Conservation (phyloP, 2,797 vertebrate species). For the Botia almorhae region DNA sequence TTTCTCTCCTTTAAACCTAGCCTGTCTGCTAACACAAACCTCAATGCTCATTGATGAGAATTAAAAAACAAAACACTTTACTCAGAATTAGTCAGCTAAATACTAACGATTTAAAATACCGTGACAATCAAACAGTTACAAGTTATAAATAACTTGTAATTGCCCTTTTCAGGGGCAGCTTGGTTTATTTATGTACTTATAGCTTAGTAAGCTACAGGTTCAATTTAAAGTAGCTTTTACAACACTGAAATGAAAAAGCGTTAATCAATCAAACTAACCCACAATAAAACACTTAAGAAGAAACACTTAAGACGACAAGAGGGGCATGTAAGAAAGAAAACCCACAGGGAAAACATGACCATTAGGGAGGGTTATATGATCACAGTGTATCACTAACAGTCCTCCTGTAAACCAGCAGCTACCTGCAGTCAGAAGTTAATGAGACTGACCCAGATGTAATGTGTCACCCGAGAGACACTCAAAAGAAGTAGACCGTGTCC, state of each 20-base stretch:
- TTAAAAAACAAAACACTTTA: too few relatives aligned
- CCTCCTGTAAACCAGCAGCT: not conserved
- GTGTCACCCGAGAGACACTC: constrained; percentile 37
- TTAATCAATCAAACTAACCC: constrained; percentile 11
- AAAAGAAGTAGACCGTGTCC: constrained; percentile 20
- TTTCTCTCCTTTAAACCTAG: too few relatives aligned
- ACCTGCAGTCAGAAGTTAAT: constrained; percentile 32
- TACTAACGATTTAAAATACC: too few relatives aligned
- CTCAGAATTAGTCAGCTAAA: too few relatives aligned
- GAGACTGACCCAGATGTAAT: constrained; percentile 25
- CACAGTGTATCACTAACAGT: not conserved
- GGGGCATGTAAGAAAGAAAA: constrained; percentile 7
- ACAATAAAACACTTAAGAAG: constrained; percentile 24
- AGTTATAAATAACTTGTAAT: too few relatives aligned
- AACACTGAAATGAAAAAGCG: not conserved
- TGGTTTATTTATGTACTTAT: too few relatives aligned
- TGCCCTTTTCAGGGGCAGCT: not conserved
- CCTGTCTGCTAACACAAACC: too few relatives aligned
- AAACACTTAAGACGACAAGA: too few relatives aligned
- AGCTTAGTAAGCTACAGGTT: too few relatives aligned
- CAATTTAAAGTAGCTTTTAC: not conserved
- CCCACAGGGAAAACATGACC: constrained; percentile 17
- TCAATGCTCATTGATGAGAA: too few relatives aligned
- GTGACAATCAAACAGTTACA: too few relatives aligned
- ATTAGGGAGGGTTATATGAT: constrained; percentile 15